Base-by-base conservation (phyloP, 1,140 invertebrate species). In the Pissodes strobi region DNA sequence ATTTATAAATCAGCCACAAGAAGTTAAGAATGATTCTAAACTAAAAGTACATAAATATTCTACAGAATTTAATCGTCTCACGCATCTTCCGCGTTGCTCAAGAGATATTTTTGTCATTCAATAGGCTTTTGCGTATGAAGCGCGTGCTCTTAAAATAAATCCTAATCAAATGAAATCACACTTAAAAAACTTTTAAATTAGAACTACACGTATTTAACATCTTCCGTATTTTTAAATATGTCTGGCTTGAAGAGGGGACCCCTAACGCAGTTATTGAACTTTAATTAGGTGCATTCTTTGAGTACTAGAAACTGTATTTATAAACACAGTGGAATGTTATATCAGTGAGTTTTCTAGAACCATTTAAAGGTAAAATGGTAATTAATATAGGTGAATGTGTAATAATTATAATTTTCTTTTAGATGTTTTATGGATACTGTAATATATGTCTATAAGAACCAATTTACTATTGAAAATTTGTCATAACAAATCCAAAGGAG, bases 201-300 rank as follows among this genome's bases (percentile, higher is more conserved):
- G 57, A 59, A 48, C 57, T 59, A 59, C 43, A 22, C 23, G 17
- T 48, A 57, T 45, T 25, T 34, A 37, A 34, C 19, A 51, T 25
- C 4, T 27, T 18, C 57, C 13, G 25, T 37, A 43, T 57, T 43
- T 64, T 64, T 64, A 64, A 64, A 64, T 64, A 39, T 30, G 39
- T 56, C 61, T 30, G 41, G 30, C 23, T 22, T 30, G 21, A 41
- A 17, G n/a, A 41, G 53, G 55, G 53, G 53, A 57, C 30, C 15
- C 15, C 37, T 57, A 15, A 4, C 39, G 61, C 61, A 25, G 62
- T 49, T 64, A 64, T 64, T 56, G 62, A 64, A 64, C 62, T 64
- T 64, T 64, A 64, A 64, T 64, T 55, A 64, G 62, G 62, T 64
- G 53, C 62, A 64, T 49, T 64, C 43, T 48, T 63, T 12, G 27